A percentile compares a stretch with the other conserved stretches of the same genome.
phyloP scores from a whole-genome alignment of 2,113 vertebrate species.

The Otocyon megalotis region DNA sequence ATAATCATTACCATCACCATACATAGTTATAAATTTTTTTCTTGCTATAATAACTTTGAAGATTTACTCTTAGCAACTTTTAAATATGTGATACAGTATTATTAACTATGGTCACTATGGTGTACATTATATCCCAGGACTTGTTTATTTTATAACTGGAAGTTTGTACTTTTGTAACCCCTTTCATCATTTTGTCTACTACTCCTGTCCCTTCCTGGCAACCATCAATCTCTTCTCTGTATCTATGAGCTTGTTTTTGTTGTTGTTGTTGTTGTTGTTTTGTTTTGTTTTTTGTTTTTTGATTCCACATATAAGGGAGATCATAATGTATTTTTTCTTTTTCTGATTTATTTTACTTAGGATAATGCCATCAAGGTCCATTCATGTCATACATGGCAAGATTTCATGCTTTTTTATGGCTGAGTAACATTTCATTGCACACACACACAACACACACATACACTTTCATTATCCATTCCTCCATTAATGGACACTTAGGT shows the following conservation, averaged over 20 bases:
- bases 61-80: background rate
- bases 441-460: background rate
- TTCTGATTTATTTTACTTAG: background rate
- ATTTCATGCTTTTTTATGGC: background rate
- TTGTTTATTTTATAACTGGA: background rate
- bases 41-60: background rate
- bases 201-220: background rate
- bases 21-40: background rate
- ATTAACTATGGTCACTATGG: background rate
- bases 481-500: background rate
- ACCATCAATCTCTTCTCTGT: background rate
- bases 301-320: background rate
- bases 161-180: background rate
- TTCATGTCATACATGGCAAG: background rate
- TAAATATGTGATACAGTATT: background rate
- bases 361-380: background rate
- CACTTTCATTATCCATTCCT: background rate
- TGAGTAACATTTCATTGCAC: background rate
- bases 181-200: background rate
- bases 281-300: background rate
- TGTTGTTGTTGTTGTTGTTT: background rate
- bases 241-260: background rate
- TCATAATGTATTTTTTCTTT: background rate
- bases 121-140: background rate
- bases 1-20: background rate